Base-by-base conservation (phyloP, 2,888 invertebrate species). In the Ecdyonurus torrentis region DNA sequence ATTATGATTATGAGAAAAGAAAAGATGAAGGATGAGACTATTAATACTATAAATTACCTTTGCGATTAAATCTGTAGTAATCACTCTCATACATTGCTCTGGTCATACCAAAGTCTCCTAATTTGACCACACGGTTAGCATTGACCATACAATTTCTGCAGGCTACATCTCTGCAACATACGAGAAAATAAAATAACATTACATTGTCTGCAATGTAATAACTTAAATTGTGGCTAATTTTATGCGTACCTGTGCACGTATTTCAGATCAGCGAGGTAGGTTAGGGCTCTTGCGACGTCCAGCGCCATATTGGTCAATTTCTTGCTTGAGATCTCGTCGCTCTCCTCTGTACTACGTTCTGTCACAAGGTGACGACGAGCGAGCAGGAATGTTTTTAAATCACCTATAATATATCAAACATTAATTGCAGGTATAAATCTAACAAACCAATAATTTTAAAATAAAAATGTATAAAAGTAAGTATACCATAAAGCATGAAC, bases 91-190 rank as follows among this genome's bases (percentile, higher is more conserved):
- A 89, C 73, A 89, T 89, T 0, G 89, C 85, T 58, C 94, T 80
- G 1, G 93, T 88, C 93, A 94, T 92, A 55, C 94, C 94, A 75
- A 94, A 95, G 75, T 95, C 94, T 1, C 87, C 89, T 50, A 88
- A 79, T 78, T 87, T 81, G 72, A 90, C 73, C 1, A 83, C 80
- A 64, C 87, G 80, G 68, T 82, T 81, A 74, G 87, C 84, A 74
- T 85, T 85, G 10, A 91, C 84, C 50, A 91, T 77, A 72, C 86
- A 93, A 77, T 89, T 95, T 68, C 87, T 75, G 63, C 83, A 85
- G 0, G 86, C 86, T 25, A 95, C 82, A 74, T 95, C 94, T 68
- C 93, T 85, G 71, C 1, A 72, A 72, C n/a, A n/a, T n/a, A n/a
- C n/a, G 63, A 61, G 52, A 63, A 64, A 62, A 63, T 52, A 50